Conservation (phyloP, 2,797 vertebrate species). For the Gallinago solitaria region DNA sequence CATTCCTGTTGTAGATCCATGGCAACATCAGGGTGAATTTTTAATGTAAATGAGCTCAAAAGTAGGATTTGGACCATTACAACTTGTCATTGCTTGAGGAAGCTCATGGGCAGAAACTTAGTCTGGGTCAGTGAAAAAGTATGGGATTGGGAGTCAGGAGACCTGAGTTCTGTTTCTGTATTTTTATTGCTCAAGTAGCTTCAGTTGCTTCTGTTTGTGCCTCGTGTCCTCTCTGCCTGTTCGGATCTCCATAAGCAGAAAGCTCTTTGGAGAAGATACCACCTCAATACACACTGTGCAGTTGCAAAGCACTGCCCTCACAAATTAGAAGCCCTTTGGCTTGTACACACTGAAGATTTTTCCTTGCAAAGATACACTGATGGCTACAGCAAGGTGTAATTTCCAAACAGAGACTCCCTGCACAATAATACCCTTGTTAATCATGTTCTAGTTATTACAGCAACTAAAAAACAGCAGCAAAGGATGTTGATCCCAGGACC, state of each 20-base stretch:
- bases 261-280: background rate
- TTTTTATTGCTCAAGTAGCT: background rate
- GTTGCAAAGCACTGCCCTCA: background rate
- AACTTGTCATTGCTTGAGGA: background rate
- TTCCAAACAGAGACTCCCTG: background rate
- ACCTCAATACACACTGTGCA: background rate
- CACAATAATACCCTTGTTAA: background rate
- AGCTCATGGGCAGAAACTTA: background rate
- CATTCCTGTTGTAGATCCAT: background rate
- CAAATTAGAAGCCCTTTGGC: background rate
- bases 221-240: background rate
- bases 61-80: background rate
- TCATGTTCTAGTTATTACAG: background rate
- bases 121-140: background rate
- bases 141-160: background rate
- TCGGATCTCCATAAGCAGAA: background rate
- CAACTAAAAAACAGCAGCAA: background rate
- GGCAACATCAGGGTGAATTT: background rate
- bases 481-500: background rate
- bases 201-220: background rate
- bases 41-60: background rate
- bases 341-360: background rate
- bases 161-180: background rate
- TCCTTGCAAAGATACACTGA: background rate
- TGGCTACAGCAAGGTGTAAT: background rate